Percentiles rank a stretch among this genome's conserved stretches.
Evolutionary conservation across 2,888 invertebrate genomes (phyloP).

Genomic region (Litoditis marina): DNA sequence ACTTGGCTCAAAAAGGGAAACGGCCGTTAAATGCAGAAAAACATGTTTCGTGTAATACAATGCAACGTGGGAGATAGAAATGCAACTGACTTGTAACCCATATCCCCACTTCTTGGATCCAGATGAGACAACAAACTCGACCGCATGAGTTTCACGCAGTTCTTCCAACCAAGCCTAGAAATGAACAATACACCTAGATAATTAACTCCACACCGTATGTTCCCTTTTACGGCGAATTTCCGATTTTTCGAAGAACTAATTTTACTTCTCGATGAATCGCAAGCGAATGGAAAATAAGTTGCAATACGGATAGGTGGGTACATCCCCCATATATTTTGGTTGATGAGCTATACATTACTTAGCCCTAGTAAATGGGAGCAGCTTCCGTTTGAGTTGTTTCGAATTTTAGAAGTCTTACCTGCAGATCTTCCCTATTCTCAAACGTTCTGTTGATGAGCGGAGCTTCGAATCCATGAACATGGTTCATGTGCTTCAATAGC

Average conservation of each 20-base stretch:
- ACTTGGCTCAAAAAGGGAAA: not conserved
- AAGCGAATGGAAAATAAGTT: no score
- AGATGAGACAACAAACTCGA: conserved; percentile 43
- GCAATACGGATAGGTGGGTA: no score
- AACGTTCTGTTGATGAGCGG: conserved; percentile 38
- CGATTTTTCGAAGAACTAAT: no score
- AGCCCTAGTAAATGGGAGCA: no score
- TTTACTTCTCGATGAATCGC: no score
- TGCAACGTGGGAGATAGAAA: no score
- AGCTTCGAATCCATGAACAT: conserved; percentile 39
- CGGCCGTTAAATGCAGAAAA: not conserved
- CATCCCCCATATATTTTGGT: no score
- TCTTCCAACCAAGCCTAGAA: conserved; percentile 32
- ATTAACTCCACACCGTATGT: no score
- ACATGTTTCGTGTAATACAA: not conserved
- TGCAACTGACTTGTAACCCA: conserved; percentile 22
- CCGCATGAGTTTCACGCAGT: conserved; percentile 35
- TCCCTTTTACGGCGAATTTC: no score
- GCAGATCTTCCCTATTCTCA: conserved; percentile 32
- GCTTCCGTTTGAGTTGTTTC: no score
- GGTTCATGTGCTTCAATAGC: conserved; percentile 38
- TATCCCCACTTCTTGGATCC: conserved; percentile 44
- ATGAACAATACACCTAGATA: not conserved
- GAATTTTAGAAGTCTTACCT: conserved; percentile 14
- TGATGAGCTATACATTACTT: no score